Evolutionary conservation across 1,140 invertebrate species (phyloP).

Genomic region (Microplitis demolitor): DNA sequence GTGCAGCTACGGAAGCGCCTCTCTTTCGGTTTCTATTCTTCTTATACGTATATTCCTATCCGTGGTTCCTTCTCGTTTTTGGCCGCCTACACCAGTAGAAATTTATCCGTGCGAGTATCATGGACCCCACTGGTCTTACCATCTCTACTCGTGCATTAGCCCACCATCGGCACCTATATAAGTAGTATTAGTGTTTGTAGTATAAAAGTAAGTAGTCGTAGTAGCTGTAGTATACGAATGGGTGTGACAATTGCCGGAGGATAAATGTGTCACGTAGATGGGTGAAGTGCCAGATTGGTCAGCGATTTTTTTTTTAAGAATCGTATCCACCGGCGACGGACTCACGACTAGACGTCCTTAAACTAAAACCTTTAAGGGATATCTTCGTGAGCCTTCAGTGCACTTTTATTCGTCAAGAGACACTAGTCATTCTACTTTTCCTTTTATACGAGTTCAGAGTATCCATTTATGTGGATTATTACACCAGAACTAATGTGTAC

Average conservation of each 20-base stretch:
- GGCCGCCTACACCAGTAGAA: too few relatives aligned
- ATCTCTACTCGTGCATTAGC: too few relatives aligned
- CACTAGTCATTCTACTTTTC: too few relatives aligned
- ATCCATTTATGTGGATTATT: too few relatives aligned
- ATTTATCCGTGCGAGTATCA: too few relatives aligned
- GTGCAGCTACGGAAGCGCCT: neutral
- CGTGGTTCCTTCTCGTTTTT: neutral
- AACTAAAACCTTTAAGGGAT: conserved; percentile 8
- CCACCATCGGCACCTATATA: too few relatives aligned
- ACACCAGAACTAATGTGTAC: too few relatives aligned
- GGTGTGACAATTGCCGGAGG: conserved; percentile 22
- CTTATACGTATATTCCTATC: neutral
- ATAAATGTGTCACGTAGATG: conserved; percentile 35
- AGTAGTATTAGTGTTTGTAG: too few relatives aligned
- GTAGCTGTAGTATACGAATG: neutral
- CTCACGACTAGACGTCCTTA: conserved; percentile 6
- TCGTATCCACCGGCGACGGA: neutral
- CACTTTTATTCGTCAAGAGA: neutral
- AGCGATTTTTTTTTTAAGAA: conserved; percentile 20
- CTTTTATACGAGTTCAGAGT: too few relatives aligned
- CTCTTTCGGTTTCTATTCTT: neutral
- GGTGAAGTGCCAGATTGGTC: conserved; percentile 30
- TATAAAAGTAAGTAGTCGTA: neutral
- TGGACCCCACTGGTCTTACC: too few relatives aligned
- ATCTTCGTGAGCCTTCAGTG: neutral